phyloP scores from a whole-genome alignment of 1,140 invertebrate species.

The Acromyrmex heyeri region DNA sequence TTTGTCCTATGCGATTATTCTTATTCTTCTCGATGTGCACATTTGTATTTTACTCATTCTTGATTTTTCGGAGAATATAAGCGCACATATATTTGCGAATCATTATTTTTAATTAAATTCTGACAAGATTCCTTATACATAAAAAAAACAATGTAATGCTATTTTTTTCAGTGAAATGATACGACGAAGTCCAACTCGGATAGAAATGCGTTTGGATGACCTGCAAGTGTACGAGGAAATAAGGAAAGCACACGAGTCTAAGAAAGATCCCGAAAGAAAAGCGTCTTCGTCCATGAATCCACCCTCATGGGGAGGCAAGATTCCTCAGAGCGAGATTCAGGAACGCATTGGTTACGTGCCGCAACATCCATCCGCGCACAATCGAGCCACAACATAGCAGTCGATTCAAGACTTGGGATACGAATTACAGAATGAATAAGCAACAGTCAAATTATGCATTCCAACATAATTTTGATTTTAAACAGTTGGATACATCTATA shows the following conservation, averaged over 20 bases:
- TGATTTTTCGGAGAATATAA: neutral
- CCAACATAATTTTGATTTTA: slow-evolving; percentile 9
- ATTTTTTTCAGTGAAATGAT: slow-evolving; percentile 88
- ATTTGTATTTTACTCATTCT: neutral
- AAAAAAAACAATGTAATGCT: slow-evolving; percentile 25
- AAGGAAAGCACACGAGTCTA: slow-evolving; percentile 86
- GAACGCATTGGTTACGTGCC: slow-evolving; percentile 90
- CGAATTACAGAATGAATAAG: neutral
- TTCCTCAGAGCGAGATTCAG: slow-evolving; percentile 88
- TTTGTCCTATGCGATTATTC: too few species aligned
- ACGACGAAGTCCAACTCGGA: slow-evolving; percentile 91
- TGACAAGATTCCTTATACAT: neutral
- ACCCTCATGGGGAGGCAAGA: slow-evolving; percentile 86
- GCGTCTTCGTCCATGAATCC: slow-evolving; percentile 76
- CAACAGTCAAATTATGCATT: neutral
- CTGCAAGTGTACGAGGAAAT: slow-evolving; percentile 90
- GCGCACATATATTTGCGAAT: neutral
- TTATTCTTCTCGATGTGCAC: neutral
- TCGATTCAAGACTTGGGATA: too few species aligned
- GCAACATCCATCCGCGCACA: slow-evolving; percentile 78
- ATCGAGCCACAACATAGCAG: slow-evolving; percentile 80
- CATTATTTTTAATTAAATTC: slow-evolving; percentile 4
- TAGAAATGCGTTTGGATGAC: slow-evolving; percentile 92
- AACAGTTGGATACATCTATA: neutral
- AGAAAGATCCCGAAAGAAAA: slow-evolving; percentile 87